Percentiles rank a stretch among this genome's conserved stretches.
Conservation (phyloP, 2,113 vertebrate genomes). For the Chionomys nivalis region DNA sequence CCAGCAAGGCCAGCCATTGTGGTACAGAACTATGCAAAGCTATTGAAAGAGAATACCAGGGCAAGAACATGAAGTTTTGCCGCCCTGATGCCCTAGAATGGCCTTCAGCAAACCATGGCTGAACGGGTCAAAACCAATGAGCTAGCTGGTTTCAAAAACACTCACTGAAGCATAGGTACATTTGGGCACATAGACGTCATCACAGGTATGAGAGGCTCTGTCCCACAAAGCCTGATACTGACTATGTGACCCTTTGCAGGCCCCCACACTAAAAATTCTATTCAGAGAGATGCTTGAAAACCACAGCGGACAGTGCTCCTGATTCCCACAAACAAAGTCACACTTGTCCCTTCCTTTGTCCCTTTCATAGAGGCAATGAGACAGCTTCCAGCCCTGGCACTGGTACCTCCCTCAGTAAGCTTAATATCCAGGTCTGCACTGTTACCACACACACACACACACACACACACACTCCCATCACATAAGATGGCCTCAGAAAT, state of each 20-base stretch:
- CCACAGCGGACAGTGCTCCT: not conserved
- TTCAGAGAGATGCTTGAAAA: not conserved
- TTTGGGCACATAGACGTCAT: not conserved
- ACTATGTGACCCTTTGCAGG: not conserved
- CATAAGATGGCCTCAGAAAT: not conserved
- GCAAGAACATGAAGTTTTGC: not conserved
- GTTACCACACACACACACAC: not conserved
- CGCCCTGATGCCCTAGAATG: not conserved
- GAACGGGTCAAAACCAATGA: not conserved
- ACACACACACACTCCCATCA: not conserved
- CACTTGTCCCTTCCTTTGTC: not conserved
- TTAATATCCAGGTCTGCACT: not conserved
- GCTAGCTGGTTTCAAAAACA: not conserved
- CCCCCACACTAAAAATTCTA: not conserved
- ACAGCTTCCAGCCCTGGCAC: not conserved
- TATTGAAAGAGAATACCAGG: not conserved
- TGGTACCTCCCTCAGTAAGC: not conserved
- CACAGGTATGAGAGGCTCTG: not conserved
- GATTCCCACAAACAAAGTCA: not conserved
- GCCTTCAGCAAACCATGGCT: not conserved
- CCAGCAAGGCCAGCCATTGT: not conserved
- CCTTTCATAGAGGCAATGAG: not conserved
- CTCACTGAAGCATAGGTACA: not conserved
- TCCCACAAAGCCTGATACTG: not conserved
- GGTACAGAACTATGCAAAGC: too few relatives aligned